Evolutionary conservation across 2,797 vertebrate species (phyloP).

Genomic region (Kryptolebias ocellatus): DNA sequence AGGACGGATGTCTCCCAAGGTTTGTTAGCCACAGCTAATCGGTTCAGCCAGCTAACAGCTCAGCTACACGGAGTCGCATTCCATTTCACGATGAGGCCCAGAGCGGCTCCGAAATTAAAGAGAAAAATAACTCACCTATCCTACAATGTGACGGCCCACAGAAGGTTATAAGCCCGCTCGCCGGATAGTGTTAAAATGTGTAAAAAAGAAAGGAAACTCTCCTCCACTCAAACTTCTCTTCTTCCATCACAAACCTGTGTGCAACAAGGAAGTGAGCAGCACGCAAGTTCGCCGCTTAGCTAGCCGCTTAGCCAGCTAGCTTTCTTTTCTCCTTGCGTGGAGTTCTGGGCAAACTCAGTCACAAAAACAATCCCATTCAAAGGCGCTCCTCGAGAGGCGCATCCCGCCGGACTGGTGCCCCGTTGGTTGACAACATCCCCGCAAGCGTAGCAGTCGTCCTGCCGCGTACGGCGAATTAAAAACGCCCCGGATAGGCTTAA

Average conservation of each 20-base stretch:
- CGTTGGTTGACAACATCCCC: background rate
- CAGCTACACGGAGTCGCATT: constrained; percentile 57
- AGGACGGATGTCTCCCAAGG: constrained; percentile 52
- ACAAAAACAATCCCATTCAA: constrained; percentile 50
- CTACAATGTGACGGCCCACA: constrained; percentile 7
- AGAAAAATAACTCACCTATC: constrained; percentile 17
- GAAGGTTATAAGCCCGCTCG: constrained; percentile 28
- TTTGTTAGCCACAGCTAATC: constrained; percentile 63
- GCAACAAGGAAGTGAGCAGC: constrained; percentile 82
- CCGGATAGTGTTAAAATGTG: constrained; percentile 23
- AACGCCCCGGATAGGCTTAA: constrained; percentile 25
- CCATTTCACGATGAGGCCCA: constrained; percentile 59
- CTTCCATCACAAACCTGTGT: constrained; percentile 70
- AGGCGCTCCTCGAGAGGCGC: constrained; percentile 16
- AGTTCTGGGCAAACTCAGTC: constrained; percentile 66
- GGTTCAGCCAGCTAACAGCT: constrained; percentile 68
- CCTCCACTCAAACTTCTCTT: constrained; percentile 70
- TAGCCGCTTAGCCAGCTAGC: constrained; percentile 57
- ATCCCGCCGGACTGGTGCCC: background rate
- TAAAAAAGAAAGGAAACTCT: constrained; percentile 28
- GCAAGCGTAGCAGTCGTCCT: background rate
- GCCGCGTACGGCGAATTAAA: background rate
- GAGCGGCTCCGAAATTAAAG: constrained; percentile 18
- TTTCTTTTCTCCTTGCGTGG: constrained; percentile 67
- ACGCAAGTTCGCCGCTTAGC: constrained; percentile 55